Evolutionary conservation across 2,888 invertebrate genomes (phyloP).

Genomic region (Agapetus fuscipes): DNA sequence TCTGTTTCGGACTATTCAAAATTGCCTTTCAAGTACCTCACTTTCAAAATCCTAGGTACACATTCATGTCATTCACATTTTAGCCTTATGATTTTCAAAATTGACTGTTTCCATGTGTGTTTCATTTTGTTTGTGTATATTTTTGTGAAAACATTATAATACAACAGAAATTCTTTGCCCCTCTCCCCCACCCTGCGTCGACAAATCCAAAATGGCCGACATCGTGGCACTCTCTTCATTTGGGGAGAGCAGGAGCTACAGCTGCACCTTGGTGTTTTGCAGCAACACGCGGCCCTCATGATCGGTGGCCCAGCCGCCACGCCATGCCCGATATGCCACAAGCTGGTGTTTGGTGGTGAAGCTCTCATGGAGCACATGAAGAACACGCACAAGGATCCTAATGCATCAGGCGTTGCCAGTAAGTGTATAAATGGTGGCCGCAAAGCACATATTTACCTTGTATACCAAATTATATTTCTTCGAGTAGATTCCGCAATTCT

Average conservation of each 20-base stretch:
- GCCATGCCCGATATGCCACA: conserved; percentile 89
- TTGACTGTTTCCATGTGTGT: no score
- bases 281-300: conserved; percentile 90
- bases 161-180: neutral
- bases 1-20: no score
- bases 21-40: no score
- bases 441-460: no score
- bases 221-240: neutral
- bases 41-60: no score
- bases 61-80: no score
- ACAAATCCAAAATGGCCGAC: neutral
- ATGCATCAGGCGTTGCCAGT: conserved; percentile 82
- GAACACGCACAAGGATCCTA: conserved; percentile 88
- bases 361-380: conserved; percentile 95
- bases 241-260: conserved; percentile 61
- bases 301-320: conserved; percentile 86
- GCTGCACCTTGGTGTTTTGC: conserved; percentile 88
- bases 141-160: neutral
- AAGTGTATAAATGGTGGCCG: conserved; percentile 42
- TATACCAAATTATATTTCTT: neutral
- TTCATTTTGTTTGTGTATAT: no score
- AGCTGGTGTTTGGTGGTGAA: conserved; percentile 87
- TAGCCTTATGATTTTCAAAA: no score
- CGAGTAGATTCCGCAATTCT: neutral
- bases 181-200: neutral